Conservation (phyloP, 2,797 vertebrate genomes). For the Acanthis flammea region DNA sequence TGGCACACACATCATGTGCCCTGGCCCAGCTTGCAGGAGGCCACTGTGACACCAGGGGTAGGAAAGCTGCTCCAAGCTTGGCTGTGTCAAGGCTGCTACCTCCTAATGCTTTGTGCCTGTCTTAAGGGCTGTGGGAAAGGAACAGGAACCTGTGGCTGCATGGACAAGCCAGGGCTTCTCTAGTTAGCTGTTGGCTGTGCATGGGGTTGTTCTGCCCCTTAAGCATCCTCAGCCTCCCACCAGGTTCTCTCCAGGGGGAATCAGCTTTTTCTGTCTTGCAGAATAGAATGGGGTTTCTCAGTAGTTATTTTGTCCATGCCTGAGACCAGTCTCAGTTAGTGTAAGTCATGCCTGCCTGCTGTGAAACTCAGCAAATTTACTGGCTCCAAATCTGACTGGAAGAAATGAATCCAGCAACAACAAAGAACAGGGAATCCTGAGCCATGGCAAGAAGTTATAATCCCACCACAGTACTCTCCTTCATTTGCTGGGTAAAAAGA, state of each 20-base stretch:
- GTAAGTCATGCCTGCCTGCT: background rate
- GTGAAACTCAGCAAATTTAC: background rate
- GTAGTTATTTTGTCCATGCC: background rate
- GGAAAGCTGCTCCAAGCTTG: background rate
- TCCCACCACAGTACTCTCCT: background rate
- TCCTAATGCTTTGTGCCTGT: background rate
- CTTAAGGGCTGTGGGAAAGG: background rate
- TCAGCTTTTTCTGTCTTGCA: background rate
- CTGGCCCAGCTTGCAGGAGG: background rate
- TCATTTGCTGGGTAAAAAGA: background rate
- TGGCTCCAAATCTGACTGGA: background rate
- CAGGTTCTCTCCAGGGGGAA: background rate
- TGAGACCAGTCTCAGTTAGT: background rate
- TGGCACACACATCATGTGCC: background rate
- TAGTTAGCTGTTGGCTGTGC: background rate
- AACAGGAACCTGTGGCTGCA: background rate
- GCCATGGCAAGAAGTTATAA: background rate
- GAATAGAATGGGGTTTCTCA: background rate
- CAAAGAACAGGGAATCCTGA: background rate
- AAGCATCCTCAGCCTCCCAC: background rate
- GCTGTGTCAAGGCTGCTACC: background rate
- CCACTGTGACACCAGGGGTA: background rate
- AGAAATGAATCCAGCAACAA: background rate
- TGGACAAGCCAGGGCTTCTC: background rate
- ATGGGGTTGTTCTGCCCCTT: background rate